Evolutionary conservation across 2,113 vertebrate species (phyloP).

Genomic region (Rhabdornis inornatus): DNA sequence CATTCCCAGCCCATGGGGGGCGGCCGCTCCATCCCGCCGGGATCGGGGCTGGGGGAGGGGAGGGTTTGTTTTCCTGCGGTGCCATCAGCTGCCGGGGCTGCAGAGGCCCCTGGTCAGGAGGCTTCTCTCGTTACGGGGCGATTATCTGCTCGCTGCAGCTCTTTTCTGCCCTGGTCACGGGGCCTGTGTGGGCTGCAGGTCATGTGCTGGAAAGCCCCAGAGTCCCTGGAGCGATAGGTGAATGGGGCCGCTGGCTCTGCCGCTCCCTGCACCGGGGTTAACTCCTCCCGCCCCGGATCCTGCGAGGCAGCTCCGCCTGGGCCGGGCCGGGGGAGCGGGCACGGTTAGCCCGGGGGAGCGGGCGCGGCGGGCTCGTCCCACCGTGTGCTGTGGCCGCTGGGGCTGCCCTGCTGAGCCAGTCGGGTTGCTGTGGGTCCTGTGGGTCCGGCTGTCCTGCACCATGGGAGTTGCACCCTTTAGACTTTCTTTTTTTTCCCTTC

Average conservation of each 20-base stretch:
- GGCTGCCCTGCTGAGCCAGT: background rate
- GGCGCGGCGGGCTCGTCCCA: background rate
- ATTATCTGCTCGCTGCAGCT: constrained; percentile 55
- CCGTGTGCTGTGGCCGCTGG: background rate
- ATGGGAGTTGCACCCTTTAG: background rate
- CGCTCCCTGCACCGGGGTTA: background rate
- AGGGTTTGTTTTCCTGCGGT: background rate
- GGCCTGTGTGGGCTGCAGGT: constrained; percentile 7
- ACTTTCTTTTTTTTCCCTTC: background rate
- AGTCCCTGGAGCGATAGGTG: background rate
- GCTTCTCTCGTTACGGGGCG: background rate
- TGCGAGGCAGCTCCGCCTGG: background rate
- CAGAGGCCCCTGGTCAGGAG: background rate
- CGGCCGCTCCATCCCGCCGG: background rate
- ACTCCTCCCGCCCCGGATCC: background rate
- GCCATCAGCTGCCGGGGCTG: constrained; percentile 6
- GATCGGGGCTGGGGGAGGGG: too few species aligned
- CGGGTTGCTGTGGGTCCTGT: background rate
- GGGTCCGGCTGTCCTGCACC: background rate
- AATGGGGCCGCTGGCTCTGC: background rate
- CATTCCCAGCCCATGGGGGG: fast-evolving
- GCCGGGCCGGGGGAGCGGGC: background rate
- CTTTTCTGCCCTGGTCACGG: background rate
- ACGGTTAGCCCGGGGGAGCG: too few species aligned
- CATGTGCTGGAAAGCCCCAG: constrained; percentile 29